These are phyloP conservation scores for Coreoperca whiteheadi DNA, from an alignment of 2,113 vertebrate species.

Conservation along the genomic window DNA sequence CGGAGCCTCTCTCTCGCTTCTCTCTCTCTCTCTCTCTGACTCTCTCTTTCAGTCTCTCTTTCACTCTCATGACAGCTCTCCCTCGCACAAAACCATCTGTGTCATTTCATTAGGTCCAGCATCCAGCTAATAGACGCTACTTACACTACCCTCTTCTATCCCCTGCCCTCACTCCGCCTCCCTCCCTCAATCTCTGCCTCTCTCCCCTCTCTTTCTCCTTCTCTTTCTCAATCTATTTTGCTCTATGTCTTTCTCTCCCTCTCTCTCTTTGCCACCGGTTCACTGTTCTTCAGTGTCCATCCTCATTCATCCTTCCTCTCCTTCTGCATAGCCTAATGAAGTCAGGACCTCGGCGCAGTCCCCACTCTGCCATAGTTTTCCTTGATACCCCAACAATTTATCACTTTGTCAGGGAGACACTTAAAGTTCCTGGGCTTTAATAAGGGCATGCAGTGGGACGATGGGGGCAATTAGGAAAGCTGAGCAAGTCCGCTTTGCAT, in stretches of 20 bases:
- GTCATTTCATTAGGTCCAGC: constrained; percentile 80
- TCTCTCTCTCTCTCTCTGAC: constrained; percentile 36
- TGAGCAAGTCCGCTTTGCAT: constrained; percentile 95
- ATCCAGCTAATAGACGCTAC: constrained; percentile 64
- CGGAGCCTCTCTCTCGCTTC: constrained; percentile 34
- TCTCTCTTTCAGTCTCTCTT: constrained; percentile 43
- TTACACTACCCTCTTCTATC: constrained; percentile 57
- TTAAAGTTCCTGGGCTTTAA: constrained; percentile 97
- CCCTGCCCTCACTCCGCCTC: constrained; percentile 35
- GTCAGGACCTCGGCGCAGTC: constrained; percentile 96
- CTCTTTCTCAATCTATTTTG: constrained; percentile 54
- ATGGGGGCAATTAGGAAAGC: constrained; percentile 94
- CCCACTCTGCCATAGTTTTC: constrained; percentile 93
- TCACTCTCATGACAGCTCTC: constrained; percentile 65
- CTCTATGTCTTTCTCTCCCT: constrained; percentile 64
- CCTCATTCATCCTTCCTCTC: constrained; percentile 91
- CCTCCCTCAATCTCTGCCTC: constrained; percentile 48
- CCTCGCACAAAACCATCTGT: constrained; percentile 66
- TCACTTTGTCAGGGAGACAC: constrained; percentile 99
- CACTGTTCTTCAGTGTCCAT: constrained; percentile 90
- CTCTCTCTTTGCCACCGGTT: constrained; percentile 75
- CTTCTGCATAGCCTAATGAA: constrained; percentile 97
- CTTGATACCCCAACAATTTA: constrained; percentile 96
- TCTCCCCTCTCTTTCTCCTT: constrained; percentile 30
- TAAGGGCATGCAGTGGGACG: constrained; percentile 97